These are phyloP conservation scores for Eucera pruinosa DNA, from an alignment of 2,888 invertebrate species.

Conservation along the genomic window DNA sequence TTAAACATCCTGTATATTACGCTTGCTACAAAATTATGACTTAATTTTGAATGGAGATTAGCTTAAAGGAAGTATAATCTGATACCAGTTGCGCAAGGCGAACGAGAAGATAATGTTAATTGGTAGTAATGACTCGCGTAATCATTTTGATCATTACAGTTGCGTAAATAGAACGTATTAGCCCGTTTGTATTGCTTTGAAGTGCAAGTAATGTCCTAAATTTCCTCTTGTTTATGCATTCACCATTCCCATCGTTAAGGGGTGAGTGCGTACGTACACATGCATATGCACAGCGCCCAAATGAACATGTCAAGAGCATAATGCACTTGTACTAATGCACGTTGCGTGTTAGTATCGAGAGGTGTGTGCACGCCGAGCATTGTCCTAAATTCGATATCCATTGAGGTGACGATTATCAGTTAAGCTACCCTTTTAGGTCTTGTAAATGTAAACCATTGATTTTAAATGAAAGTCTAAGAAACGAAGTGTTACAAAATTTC, in stretches of 20 bases:
- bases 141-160: conserved; percentile 28
- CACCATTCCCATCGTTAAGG: conserved; percentile 45
- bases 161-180: conserved; percentile 23
- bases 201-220: conserved; percentile 59
- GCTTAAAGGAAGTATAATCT: background rate
- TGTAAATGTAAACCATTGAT: no score
- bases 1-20: no score
- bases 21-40: no score
- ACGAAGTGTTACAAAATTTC: no score
- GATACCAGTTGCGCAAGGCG: background rate
- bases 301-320: conserved; percentile 71
- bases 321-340: conserved; percentile 65
- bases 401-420: conserved; percentile 22
- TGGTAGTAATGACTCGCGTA: conserved; percentile 44
- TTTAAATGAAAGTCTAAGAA: no score
- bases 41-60: background rate
- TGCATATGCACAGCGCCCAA: conserved; percentile 51
- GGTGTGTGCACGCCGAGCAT: conserved; percentile 29
- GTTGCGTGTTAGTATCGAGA: conserved; percentile 54
- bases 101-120: conserved; percentile 50
- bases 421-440: no score
- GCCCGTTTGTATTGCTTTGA: conserved; percentile 22
- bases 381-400: conserved; percentile 35
- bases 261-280: conserved; percentile 44
- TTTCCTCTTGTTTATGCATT: conserved; percentile 66